A percentile compares a stretch with the other conserved stretches of the same genome.
Conservation (phyloP, 2,888 invertebrate species). For the Epiblema foenella region DNA sequence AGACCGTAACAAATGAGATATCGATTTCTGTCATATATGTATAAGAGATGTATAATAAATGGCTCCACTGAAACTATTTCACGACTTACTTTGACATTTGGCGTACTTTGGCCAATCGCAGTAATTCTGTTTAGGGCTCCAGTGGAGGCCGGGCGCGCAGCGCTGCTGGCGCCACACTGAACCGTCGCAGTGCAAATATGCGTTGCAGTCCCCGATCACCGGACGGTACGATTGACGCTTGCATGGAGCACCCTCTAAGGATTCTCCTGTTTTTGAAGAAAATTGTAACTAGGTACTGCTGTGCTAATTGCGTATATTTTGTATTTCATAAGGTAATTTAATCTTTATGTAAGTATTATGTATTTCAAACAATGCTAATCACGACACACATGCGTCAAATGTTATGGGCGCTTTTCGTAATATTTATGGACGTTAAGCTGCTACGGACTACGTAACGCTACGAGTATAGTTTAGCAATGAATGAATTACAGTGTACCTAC, state of each 20-base stretch:
- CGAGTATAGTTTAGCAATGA: no score
- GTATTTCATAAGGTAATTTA: no score
- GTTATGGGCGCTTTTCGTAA: no score
- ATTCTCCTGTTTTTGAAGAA: slow-evolving; percentile 42
- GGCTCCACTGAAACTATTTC: neutral
- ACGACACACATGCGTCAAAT: no score
- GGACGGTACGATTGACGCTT: slow-evolving; percentile 76
- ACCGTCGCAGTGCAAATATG: slow-evolving; percentile 90
- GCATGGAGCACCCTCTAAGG: slow-evolving; percentile 63
- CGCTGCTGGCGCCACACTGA: slow-evolving; percentile 87
- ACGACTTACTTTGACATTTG: slow-evolving; percentile 83
- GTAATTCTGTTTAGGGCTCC: slow-evolving; percentile 87
- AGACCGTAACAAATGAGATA: no score
- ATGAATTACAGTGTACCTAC: no score
- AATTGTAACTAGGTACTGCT: neutral
- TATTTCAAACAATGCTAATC: no score
- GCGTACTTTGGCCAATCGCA: slow-evolving; percentile 94
- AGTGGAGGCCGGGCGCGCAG: slow-evolving; percentile 93
- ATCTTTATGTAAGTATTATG: no score
- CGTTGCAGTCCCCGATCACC: slow-evolving; percentile 88
- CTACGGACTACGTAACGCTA: no score
- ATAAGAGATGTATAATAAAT: no score
- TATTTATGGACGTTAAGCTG: no score
- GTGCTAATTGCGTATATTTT: neutral
- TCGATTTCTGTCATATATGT: no score